These are phyloP conservation scores for Narcine bancroftii DNA, from an alignment of 2,113 vertebrate species.

Conservation along the genomic window DNA sequence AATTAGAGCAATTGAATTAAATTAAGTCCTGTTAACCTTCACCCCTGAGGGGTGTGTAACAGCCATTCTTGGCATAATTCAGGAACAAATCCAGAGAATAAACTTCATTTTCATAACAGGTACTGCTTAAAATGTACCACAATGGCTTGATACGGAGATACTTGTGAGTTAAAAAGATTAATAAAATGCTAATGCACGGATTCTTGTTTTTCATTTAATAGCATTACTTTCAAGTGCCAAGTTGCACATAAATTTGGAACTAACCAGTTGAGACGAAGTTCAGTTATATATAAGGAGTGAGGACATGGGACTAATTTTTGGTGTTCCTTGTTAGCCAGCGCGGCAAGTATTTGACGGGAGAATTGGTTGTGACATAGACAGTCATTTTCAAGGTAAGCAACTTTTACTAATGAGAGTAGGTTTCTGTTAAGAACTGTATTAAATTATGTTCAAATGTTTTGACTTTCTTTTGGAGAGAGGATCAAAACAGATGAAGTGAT, in stretches of 20 bases:
- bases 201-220: neutral
- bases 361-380: neutral
- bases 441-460: neutral
- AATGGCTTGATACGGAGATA: neutral
- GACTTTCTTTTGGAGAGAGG: neutral
- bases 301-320: neutral
- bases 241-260: conserved; percentile 1
- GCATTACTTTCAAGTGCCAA: neutral
- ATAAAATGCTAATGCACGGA: conserved; percentile 5
- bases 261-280: neutral
- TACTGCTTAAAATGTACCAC: neutral
- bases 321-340: too few relatives aligned
- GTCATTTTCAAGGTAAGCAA: neutral
- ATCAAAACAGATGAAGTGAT: neutral
- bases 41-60: neutral
- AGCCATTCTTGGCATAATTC: neutral
- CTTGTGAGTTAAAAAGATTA: neutral
- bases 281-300: conserved; percentile 8
- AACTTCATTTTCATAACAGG: conserved; percentile 29
- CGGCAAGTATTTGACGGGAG: neutral
- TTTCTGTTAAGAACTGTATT: neutral
- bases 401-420: neutral
- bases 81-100: neutral
- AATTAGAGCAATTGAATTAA: conserved; percentile 24
- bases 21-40: conserved; percentile 30